These are phyloP conservation scores for Listrodromus nycthemerus DNA, from an alignment of 2,888 invertebrate species.

Conservation along the genomic window DNA sequence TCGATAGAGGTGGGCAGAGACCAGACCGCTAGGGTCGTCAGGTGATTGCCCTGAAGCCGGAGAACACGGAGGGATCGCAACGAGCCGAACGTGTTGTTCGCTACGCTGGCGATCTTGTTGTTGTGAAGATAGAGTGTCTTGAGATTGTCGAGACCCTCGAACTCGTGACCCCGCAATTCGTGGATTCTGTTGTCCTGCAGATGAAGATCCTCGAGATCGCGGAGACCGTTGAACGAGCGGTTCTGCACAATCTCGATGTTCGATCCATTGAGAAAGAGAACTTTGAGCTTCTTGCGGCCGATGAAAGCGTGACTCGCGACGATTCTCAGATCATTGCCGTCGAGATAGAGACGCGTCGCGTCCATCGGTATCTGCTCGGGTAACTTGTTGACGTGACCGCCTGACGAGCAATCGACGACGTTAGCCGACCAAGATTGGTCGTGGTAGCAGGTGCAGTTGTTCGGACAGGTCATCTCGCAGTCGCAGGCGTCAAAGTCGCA, in stretches of 20 bases:
- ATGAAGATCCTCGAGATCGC: constrained; percentile 90
- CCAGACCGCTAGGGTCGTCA: constrained; percentile 90
- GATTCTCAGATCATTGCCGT: constrained; percentile 92
- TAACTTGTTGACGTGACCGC: constrained; percentile 89
- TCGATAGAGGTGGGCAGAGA: constrained; percentile 88
- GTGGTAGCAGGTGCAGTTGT: constrained; percentile 94
- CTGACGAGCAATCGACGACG: constrained; percentile 92
- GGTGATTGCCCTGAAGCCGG: constrained; percentile 90
- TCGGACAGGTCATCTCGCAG: constrained; percentile 96
- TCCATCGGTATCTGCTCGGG: constrained; percentile 96
- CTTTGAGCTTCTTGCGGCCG: constrained; percentile 91
- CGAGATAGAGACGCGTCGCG: constrained; percentile 94
- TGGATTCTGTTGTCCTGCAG: constrained; percentile 91
- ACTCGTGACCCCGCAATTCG: constrained; percentile 91
- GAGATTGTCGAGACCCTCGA: constrained; percentile 91
- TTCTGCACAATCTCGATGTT: constrained; percentile 92
- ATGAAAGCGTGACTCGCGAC: constrained; percentile 94
- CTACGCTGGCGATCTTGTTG: constrained; percentile 89
- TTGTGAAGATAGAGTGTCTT: constrained; percentile 90
- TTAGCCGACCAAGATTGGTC: constrained; percentile 95
- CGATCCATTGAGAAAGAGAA: constrained; percentile 91
- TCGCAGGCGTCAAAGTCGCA: constrained; percentile 97
- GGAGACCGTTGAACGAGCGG: constrained; percentile 93
- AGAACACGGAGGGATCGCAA: constrained; percentile 89
- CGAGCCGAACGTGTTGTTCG: constrained; percentile 90